Evolutionary conservation across 1,140 invertebrate species (phyloP).

Genomic region (Wiebesia pumilae): DNA sequence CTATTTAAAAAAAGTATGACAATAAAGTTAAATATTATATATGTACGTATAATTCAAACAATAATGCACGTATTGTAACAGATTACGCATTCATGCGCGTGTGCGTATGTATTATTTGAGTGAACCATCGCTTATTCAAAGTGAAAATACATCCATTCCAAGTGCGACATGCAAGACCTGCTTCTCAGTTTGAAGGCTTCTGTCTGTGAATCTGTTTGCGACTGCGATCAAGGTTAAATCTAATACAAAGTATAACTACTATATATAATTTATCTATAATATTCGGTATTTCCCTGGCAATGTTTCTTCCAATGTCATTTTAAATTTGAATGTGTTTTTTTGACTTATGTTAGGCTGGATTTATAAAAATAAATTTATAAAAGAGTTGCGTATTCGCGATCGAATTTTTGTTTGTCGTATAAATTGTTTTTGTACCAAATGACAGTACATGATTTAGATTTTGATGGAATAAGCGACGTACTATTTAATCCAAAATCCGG

Average conservation of each 20-base stretch:
- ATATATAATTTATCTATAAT: neutral
- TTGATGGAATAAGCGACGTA: neutral
- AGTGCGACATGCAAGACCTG: neutral
- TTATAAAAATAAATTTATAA: neutral
- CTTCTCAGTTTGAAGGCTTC: neutral
- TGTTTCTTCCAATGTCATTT: neutral
- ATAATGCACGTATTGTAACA: too few species aligned
- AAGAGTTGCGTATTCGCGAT: neutral
- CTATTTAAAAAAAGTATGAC: too few species aligned
- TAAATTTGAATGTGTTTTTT: neutral
- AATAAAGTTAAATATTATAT: too few species aligned
- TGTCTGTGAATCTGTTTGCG: neutral
- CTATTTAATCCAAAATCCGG: neutral
- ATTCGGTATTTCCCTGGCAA: neutral
- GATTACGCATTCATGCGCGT: too few species aligned
- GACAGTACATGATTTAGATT: neutral
- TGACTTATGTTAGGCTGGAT: neutral
- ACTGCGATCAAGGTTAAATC: neutral
- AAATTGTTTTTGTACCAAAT: neutral
- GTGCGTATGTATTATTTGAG: too few species aligned
- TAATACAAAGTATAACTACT: neutral
- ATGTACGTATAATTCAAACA: too few species aligned
- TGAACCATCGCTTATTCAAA: too few species aligned
- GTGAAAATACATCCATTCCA: neutral
- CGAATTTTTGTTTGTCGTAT: neutral